Conservation (phyloP, 1,140 invertebrate species). For the Zaprionus nigranus region DNA sequence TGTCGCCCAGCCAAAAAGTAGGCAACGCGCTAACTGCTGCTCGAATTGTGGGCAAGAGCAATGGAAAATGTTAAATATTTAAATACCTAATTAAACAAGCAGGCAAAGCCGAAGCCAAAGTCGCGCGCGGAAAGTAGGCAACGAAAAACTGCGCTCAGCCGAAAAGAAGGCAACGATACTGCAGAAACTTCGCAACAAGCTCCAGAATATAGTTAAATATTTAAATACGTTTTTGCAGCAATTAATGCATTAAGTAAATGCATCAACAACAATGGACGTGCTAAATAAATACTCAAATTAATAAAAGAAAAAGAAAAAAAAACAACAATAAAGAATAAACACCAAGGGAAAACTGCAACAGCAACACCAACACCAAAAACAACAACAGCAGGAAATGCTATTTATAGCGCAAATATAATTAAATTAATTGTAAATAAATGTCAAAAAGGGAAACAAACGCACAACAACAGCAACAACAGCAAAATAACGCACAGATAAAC, state of each 20-base stretch:
- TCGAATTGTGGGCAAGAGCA: neutral
- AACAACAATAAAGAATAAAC: constrained; percentile 14
- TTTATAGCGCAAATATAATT: constrained; percentile 49
- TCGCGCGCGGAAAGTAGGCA: neutral
- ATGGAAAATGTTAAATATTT: constrained; percentile 6
- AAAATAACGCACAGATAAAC: constrained; percentile 36
- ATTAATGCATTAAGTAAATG: constrained; percentile 38
- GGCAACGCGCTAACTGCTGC: neutral
- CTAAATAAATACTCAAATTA: constrained; percentile 31
- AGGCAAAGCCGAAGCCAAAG: neutral
- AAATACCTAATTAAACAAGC: constrained; percentile 10
- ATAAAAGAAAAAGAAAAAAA: neutral
- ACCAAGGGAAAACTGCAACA: neutral
- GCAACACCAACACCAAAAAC: constrained; percentile 3
- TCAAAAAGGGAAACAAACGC: constrained; percentile 23
- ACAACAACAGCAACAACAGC: constrained; percentile 15
- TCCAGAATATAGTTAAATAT: constrained; percentile 3
- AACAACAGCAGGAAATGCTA: constrained; percentile 13
- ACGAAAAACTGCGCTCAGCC: constrained; percentile 15
- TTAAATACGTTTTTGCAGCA: constrained; percentile 19
- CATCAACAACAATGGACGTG: constrained; percentile 20
- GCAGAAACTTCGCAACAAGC: neutral
- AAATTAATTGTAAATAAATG: constrained; percentile 56
- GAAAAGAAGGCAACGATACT: neutral
- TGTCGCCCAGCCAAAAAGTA: constrained; percentile 15